Base-by-base conservation (phyloP, 2,797 vertebrate genomes). In the Tragelaphus eurycerus region DNA sequence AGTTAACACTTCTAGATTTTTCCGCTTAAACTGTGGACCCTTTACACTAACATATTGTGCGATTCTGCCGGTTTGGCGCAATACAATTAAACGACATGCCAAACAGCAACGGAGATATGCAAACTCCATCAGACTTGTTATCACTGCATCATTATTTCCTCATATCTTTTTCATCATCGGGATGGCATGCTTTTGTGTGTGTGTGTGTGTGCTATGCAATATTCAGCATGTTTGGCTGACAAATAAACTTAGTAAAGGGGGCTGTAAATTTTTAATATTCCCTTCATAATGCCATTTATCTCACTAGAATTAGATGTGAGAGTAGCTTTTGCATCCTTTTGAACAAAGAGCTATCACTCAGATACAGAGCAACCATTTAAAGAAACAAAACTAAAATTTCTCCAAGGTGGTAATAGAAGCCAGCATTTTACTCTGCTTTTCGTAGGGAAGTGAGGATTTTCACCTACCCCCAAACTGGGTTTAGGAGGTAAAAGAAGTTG, bases 181-280 rank as follows among this genome's bases (percentile, higher is more conserved):
- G 95, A 98, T 93, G 98, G 97, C 96, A 97, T 97, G 96, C 38
- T 97, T 98, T 96, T 88, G 81, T 86, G 78, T 60, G 64, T 23
- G 64, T 23, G 43, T 43, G 83, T 8, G 97, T 88, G 97, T 48
- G 93, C 98, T 98, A 98, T 98, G 97, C 98, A 99, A 98, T 98
- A 98, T 98, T 98, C 97, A 98, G 97, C 92, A 98, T 98, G 98
- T 97, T 98, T 59, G 96, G 95, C 96, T 98, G 98, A 98, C 98
- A 98, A 97, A 99, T 97, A 98, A 98, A 98, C 98, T 98, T 98
- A 95, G 98, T 97, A 98, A 99, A 98, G 98, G 98, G 98, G 97
- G 95, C 98, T 98, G 98, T 99, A 98, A 98, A 99, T 99, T 98
- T 99, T 99, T 99, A 99, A 99, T 99, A 98, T 90, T 98, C 98